Percentiles rank a stretch among this genome's conserved stretches.
phyloP scores from a whole-genome alignment of 64 coral and sea anemone species.

The Montipora foliosa region DNA sequence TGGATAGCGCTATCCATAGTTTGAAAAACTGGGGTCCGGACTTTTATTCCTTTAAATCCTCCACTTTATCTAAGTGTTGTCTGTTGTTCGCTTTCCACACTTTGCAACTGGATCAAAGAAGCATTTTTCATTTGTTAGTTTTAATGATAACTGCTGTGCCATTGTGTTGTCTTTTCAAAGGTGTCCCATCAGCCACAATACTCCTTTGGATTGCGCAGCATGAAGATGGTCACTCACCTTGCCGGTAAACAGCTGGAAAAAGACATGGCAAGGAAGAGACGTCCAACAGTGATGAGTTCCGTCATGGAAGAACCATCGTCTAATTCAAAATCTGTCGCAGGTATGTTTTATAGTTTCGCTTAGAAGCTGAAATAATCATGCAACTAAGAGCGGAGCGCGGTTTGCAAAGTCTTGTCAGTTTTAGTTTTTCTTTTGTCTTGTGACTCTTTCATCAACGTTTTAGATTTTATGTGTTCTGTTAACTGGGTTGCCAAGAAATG shows the following conservation, averaged over 20 bases:
- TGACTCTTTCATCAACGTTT: too few species aligned
- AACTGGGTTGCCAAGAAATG: too few species aligned
- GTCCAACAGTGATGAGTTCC: not conserved
- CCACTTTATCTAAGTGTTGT: too few species aligned
- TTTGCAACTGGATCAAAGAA: too few species aligned
- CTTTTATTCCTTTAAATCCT: too few species aligned
- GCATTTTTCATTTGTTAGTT: too few species aligned
- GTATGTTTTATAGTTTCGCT: not conserved
- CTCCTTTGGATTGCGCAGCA: constrained; percentile 79
- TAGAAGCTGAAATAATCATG: not conserved
- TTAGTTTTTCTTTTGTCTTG: too few species aligned
- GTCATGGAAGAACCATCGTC: not conserved
- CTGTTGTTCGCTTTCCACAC: too few species aligned
- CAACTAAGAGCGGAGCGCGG: not conserved
- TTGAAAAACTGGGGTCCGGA: too few species aligned
- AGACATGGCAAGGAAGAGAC: constrained; percentile 39
- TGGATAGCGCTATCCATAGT: too few species aligned
- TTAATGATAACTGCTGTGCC: not conserved
- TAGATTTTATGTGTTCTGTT: too few species aligned
- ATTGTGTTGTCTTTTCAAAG: not conserved
- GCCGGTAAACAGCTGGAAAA: constrained; percentile 70
- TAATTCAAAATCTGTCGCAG: not conserved
- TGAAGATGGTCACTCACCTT: constrained; percentile 72
- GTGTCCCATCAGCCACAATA: constrained; percentile 69
- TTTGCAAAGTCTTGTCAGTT: not conserved